Conservation (phyloP, 2,113 vertebrate species). For the Rhea americana region DNA sequence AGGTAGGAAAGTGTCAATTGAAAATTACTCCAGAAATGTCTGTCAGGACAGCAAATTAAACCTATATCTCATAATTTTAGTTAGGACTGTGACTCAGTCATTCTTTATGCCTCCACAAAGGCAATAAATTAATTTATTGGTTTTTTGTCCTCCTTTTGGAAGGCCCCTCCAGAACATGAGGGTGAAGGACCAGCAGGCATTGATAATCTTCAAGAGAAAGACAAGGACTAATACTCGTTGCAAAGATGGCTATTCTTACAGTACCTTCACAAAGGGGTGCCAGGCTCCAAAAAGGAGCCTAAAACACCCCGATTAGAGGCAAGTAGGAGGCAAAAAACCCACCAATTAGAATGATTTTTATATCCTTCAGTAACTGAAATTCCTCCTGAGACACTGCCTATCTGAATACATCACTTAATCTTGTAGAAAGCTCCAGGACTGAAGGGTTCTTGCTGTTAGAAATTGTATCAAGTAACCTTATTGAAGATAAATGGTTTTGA, state of each 20-base stretch:
- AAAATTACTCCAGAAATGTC: not conserved
- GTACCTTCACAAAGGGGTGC: not conserved
- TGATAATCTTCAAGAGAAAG: not conserved
- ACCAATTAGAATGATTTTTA: not conserved
- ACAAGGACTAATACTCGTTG: not conserved
- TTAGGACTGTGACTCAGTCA: not conserved
- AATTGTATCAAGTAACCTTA: constrained; percentile 57
- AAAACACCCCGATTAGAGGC: not conserved
- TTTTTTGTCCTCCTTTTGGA: not conserved
- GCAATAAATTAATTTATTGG: rapidly evolving
- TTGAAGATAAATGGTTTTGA: constrained; percentile 64
- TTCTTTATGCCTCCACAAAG: not conserved
- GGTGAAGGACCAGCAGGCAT: not conserved
- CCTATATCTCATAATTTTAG: not conserved
- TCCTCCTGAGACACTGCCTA: constrained; percentile 18
- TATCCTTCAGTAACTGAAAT: constrained; percentile 1
- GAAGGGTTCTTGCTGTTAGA: constrained; percentile 21
- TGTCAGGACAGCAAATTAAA: not conserved
- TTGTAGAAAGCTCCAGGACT: constrained; percentile 45
- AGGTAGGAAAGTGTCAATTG: not conserved
- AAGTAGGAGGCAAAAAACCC: not conserved
- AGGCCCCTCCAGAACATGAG: not conserved
- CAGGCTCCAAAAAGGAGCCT: not conserved
- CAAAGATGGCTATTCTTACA: not conserved
- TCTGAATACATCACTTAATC: constrained; percentile 62